A percentile compares a stretch with the other conserved stretches of the same genome.
These are phyloP conservation scores for Polypterus senegalus DNA, from an alignment of 2,113 vertebrate species.

Conservation along the genomic window DNA sequence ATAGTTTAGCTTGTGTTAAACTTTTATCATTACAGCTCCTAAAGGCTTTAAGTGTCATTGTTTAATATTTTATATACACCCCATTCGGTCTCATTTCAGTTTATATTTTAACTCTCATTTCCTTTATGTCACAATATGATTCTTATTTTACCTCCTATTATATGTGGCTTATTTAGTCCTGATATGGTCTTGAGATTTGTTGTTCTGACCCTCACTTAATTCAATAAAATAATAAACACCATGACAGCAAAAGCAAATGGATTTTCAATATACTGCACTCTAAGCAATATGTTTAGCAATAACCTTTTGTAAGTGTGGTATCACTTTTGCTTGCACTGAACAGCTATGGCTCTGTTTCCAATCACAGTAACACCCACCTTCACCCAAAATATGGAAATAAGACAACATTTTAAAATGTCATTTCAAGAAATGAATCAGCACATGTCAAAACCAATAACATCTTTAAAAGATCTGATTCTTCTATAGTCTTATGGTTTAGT, in stretches of 20 bases:
- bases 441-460: conserved; percentile 3
- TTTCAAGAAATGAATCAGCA: neutral
- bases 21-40: too few species aligned
- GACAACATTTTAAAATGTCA: neutral
- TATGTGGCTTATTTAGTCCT: neutral
- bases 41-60: too few species aligned
- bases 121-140: too few species aligned
- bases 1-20: too few species aligned
- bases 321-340: too few species aligned
- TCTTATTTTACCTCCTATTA: too few species aligned
- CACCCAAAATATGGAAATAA: neutral
- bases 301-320: conserved; percentile 16
- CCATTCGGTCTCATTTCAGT: too few species aligned
- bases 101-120: too few species aligned
- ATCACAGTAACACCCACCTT: too few species aligned
- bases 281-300: conserved; percentile 42
- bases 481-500: neutral
- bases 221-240: conserved; percentile 45
- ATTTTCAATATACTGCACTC: conserved; percentile 46
- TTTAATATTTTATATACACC: too few species aligned
- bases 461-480: conserved; percentile 3
- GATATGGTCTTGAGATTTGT: conserved; percentile 47
- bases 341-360: too few species aligned
- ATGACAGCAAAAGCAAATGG: conserved; percentile 47
- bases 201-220: conserved; percentile 48